Base-by-base conservation (phyloP, 2,888 invertebrate genomes). In the Agrypnus murinus region DNA sequence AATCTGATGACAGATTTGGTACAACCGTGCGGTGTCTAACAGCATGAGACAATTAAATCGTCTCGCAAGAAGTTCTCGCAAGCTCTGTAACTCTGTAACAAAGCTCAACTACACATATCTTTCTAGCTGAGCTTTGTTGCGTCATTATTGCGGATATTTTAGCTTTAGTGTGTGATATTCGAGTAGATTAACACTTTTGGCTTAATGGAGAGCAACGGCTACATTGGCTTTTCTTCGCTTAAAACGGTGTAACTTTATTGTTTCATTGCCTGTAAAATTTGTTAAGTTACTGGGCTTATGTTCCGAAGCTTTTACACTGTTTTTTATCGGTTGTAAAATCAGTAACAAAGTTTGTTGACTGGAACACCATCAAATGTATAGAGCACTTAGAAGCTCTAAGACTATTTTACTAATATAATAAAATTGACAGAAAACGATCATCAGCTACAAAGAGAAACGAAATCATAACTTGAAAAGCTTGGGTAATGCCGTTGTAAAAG, bases 191-290 rank as follows among this genome's bases (percentile, higher is more conserved):
- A 53, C 64, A 64, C 40, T 64, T 25, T 34, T 31, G 32, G 40
- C 19, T 50, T 64, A 64, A 64, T 64, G 64, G 53, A 43, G 36
- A 43, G 9, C 64, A 40, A 43, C 46, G 53, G 40, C 40, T 64
- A 40, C 25, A 48, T 34, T 53, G 43, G 40, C 64, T 64, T 25
- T 53, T 64, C 40, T 40, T 53, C 46, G 58, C 40, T 19, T 43
- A 43, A 19, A 55, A 31, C 43, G 17, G 12, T 31, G 19, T 55
- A 55, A 36, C 36, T 55, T 55, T 15, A 55, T 55, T 55, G 55
- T 43, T 58, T 58, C 58, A 58, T 58, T 58, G 58, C 58, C 58
- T 58, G 58, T 58, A 58, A 58, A 58, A 58, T 58, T 43, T 31
- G 25, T 25, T 12, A 55, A 58, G 43, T 31, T 43, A 25, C 40